phyloP scores from a whole-genome alignment of 2,797 vertebrate genomes.

The Tinamus major region DNA sequence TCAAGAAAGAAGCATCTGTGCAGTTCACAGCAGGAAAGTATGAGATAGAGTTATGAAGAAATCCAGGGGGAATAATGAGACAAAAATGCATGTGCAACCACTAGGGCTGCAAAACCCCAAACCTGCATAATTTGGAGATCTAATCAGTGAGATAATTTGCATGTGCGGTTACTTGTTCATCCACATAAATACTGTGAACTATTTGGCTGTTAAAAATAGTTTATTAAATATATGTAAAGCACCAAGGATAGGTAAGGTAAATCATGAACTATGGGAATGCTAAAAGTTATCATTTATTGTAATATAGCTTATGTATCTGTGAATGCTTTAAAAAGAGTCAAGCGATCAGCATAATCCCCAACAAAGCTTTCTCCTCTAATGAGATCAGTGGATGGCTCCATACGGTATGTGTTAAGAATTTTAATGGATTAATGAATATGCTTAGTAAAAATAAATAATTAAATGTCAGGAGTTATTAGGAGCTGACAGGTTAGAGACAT shows the following conservation, averaged over 20 bases:
- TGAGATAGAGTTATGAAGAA: slow-evolving; percentile 15
- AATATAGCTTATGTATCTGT: neutral
- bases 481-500: neutral
- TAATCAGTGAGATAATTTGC: slow-evolving; percentile 23
- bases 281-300: neutral
- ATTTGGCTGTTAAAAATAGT: neutral
- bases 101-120: neutral
- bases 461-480: neutral
- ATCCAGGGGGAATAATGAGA: slow-evolving; percentile 20
- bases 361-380: slow-evolving; percentile 4
- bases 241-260: neutral
- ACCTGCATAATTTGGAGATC: slow-evolving; percentile 56
- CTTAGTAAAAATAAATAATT: neutral
- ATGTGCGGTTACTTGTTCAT: slow-evolving; percentile 21
- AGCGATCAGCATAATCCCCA: slow-evolving; percentile 14
- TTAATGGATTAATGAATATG: neutral
- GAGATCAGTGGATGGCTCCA: slow-evolving; percentile 26
- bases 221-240: neutral
- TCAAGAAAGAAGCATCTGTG: slow-evolving; percentile 34
- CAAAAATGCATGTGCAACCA: neutral
- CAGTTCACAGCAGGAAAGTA: slow-evolving; percentile 23
- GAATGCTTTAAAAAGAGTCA: neutral
- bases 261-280: neutral
- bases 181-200: neutral
- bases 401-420: neutral